Evolutionary conservation across 2,797 vertebrate genomes (phyloP), one percentile per base, ranked within the genome.

Genomic region (Ctenopoma multispine): DNA sequence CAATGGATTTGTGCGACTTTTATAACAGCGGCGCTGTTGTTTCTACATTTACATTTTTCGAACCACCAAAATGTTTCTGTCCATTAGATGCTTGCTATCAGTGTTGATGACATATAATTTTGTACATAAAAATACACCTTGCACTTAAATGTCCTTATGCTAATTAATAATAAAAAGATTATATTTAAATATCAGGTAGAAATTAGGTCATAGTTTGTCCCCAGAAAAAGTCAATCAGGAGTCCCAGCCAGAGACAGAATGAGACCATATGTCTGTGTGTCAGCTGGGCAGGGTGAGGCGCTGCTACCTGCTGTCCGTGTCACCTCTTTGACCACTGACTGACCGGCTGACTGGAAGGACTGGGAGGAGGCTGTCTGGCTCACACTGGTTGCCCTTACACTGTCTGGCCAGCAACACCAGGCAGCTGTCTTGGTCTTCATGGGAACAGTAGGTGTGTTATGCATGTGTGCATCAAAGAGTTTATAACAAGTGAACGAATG

Each of bases 201-300:
- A 51, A 64, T 40, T 40, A 72, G 63, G 68, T 69, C 65, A 58
- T n/a, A 34, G 61, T 71, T 69, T 63, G 23, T 36, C 57, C 0
- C 14, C 0, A 1, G 21, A 31, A 80, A 78, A 60, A 29, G 51
- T 41, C 23, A 40, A 59, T 5, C 18, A 62, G 3, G 61, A 75
- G 38, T 23, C 14, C 24, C 44, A 87, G 73, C 70, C 80, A 87
- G 72, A 59, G 77, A 86, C 63, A 79, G 71, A 81, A 81, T 15
- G 81, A 67, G 63, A 83, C 84, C 88, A 88, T 89, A 86, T 87
- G 89, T 83, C 70, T 72, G 51, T 72, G 72, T 81, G 81, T 87
- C 86, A 78, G 76, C 46, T 61, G 67, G 62, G 58, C 74, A 56
- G 68, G 54, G 50, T 47, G 71, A 69, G 69, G 68, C 17, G 40